Evolutionary conservation across 2,113 vertebrate species (phyloP).

Genomic region (Poeciliopsis turrubarensis): DNA sequence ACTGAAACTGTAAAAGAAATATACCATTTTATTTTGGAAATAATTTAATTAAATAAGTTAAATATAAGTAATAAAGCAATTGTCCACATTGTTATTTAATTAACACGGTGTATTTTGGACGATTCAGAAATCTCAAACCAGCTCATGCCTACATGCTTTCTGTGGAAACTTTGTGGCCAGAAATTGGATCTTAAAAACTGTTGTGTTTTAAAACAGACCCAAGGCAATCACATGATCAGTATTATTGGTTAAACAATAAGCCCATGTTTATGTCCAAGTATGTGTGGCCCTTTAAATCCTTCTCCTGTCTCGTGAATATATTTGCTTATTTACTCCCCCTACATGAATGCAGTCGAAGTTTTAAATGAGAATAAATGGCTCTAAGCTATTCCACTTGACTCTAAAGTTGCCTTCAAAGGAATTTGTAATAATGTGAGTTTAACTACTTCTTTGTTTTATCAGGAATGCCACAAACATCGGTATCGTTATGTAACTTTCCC

Average conservation of each 20-base stretch:
- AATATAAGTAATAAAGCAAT: neutral
- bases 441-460: neutral
- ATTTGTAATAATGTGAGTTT: neutral
- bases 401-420: neutral
- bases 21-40: neutral
- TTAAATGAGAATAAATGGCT: neutral
- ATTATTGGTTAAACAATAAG: conserved; percentile 13
- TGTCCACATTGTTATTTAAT: neutral
- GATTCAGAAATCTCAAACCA: neutral
- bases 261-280: conserved; percentile 4
- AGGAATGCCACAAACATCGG: neutral
- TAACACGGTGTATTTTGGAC: neutral
- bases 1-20: neutral
- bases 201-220: neutral
- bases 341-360: neutral
- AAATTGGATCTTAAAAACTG: neutral
- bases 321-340: neutral
- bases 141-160: neutral
- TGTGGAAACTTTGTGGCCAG: neutral
- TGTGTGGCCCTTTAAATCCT: neutral
- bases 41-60: neutral
- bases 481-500: neutral
- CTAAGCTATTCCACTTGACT: neutral
- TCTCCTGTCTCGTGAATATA: neutral
- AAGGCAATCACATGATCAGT: conserved; percentile 3